phyloP scores from a whole-genome alignment of 2,113 vertebrate species.

The Scophthalmus maximus region DNA sequence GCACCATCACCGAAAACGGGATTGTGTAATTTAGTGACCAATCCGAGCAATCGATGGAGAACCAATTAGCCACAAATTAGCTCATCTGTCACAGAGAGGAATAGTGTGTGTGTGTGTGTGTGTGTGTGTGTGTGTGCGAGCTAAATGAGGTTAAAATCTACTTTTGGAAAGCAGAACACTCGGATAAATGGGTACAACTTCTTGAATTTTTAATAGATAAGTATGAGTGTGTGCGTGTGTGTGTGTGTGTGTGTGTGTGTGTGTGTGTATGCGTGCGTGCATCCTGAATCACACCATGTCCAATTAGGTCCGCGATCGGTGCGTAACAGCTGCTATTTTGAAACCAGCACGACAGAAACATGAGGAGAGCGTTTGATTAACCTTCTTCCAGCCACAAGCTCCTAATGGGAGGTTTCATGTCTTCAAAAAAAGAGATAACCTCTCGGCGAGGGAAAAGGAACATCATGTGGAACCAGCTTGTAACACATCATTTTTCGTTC shows the following conservation, averaged over 20 bases:
- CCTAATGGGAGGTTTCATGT: neutral
- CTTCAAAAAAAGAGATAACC: neutral
- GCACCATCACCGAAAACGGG: conserved; percentile 29
- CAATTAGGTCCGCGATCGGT: conserved; percentile 53
- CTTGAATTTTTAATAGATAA: conserved; percentile 43
- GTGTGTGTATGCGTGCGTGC: conserved; percentile 7
- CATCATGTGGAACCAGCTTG: neutral
- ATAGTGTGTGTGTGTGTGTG: conserved; percentile 13
- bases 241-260: conserved; percentile 10
- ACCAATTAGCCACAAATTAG: conserved; percentile 64
- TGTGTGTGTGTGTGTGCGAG: conserved; percentile 10
- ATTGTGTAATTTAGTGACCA: conserved; percentile 64
- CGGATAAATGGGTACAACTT: conserved; percentile 56
- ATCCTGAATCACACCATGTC: conserved; percentile 25
- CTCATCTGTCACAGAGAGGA: conserved; percentile 17
- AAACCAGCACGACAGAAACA: conserved; percentile 8
- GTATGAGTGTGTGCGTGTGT: neutral
- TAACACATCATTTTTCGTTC: neutral
- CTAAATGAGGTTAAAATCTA: conserved; percentile 66
- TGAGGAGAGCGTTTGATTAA: conserved; percentile 14
- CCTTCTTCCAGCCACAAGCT: neutral
- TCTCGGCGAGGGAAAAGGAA: neutral
- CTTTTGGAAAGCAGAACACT: conserved; percentile 67
- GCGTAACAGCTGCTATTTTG: conserved; percentile 47
- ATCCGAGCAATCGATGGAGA: conserved; percentile 59